Conservation (phyloP, 1,140 invertebrate species). For the Phortica variegata region DNA sequence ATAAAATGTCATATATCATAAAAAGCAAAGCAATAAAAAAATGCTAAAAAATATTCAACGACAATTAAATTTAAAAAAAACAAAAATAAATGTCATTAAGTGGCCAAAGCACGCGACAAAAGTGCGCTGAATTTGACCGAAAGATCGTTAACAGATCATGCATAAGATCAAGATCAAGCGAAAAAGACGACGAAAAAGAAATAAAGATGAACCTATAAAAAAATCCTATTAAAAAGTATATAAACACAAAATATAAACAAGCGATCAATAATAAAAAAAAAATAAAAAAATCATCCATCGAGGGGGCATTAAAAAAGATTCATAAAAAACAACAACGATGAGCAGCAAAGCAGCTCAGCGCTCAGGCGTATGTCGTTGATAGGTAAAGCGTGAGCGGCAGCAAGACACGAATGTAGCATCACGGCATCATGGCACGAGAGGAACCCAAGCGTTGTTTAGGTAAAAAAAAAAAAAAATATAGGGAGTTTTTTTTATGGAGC, state of each 20-base stretch:
- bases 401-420: not conserved
- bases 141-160: not conserved
- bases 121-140: constrained; percentile 16
- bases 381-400: no score
- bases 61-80: constrained; percentile 7
- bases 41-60: constrained; percentile 34
- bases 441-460: no score
- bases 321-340: constrained; percentile 20
- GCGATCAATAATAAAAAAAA: constrained; percentile 40
- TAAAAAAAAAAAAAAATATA: no score
- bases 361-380: no score
- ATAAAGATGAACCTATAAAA: constrained; percentile 14
- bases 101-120: constrained; percentile 30
- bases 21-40: constrained; percentile 23
- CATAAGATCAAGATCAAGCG: constrained; percentile 1
- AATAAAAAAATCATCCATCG: constrained; percentile 12
- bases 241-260: constrained; percentile 19
- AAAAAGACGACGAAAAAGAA: constrained; percentile 5
- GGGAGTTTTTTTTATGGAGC: constrained; percentile 27
- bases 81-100: constrained; percentile 5
- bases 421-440: constrained; percentile 34
- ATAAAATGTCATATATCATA: constrained; percentile 31
- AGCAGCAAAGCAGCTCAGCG: no score
- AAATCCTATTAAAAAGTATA: constrained; percentile 43
- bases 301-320: constrained; percentile 21